phyloP scores from a whole-genome alignment of 2,797 vertebrate species.

The Scomberomorus guttatus region DNA sequence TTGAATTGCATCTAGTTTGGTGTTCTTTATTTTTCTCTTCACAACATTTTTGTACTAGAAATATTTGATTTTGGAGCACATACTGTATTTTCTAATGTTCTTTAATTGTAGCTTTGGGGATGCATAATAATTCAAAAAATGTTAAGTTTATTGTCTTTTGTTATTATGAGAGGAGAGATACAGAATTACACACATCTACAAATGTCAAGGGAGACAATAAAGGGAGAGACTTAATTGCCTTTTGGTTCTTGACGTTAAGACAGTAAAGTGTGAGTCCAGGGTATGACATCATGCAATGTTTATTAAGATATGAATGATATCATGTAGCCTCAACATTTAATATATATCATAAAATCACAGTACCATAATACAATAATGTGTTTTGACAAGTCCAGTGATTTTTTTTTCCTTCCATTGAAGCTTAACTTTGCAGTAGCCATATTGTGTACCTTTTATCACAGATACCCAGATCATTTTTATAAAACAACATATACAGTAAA shows the following conservation, averaged over 20 bases:
- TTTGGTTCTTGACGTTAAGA: not conserved
- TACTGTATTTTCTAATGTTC: no score
- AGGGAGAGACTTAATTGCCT: not conserved
- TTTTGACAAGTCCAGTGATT: not conserved
- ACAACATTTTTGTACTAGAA: no score
- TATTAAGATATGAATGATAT: not conserved
- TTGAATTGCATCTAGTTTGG: no score
- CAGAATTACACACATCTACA: not conserved
- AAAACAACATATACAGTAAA: constrained; percentile 20
- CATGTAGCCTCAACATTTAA: not conserved
- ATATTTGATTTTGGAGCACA: no score
- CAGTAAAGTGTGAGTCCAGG: not conserved
- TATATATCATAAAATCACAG: not conserved
- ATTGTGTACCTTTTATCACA: constrained; percentile 14
- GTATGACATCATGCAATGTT: not conserved
- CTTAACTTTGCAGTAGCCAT: not conserved
- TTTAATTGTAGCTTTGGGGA: no score
- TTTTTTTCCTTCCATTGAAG: not conserved
- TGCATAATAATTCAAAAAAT: no score
- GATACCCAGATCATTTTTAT: not conserved
- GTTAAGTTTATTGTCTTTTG: no score
- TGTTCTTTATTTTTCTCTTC: no score
- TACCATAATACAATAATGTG: not conserved
- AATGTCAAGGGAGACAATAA: not conserved
- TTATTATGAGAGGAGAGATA: no score